Evolutionary conservation across 2,113 vertebrate genomes (phyloP), one percentile per base, ranked within the genome.

Genomic region (Nycticebus coucang): DNA sequence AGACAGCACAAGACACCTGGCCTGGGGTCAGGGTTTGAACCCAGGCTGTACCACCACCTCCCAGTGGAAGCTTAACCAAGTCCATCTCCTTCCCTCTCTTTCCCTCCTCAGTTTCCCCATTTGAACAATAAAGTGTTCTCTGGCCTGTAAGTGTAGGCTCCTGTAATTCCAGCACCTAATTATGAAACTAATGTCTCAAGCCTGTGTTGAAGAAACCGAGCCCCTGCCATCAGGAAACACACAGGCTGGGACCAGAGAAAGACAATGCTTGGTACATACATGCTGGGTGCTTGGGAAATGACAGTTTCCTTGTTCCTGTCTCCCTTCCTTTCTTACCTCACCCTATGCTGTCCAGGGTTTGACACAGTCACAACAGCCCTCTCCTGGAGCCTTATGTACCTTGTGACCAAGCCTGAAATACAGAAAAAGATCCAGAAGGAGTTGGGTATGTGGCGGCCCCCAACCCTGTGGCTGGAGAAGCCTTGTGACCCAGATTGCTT

Each of bases 351-450:
- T 86, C 41, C 79, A 99, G 99, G 99, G 33, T 99, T 99, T 33
- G 99, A 99, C 87, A 99, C 99, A 0, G 24, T 99, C 68, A 98
- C 99, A 33, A 99, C 98, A 0, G 98, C 97, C 35, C 24, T 99
- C 37, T 99, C 99, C 22, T 99, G 99, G 99, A 97, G 98, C 66
- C 97, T 99, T 53, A 87, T 99, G 98, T 99, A 99, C 91, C 96
- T 99, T 7, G 98, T 99, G 96, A 97, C 92, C 0, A 94, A 99
- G 71, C 99, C 99, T 17, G 98, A 99, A 60, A 97, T 98, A n/a
- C 99, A 99, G 98, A 98, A 98, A 66, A 98, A 98, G 92, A 98
- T 99, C 91, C 98, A 99, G 77, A 83, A 98, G 95, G 99, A 99
- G 94, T n/a, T 99, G 18, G 98, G 99, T 99, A 97, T 93, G 98